Conservation (phyloP, 2,113 vertebrate species). For the Peromyscus maniculatus region DNA sequence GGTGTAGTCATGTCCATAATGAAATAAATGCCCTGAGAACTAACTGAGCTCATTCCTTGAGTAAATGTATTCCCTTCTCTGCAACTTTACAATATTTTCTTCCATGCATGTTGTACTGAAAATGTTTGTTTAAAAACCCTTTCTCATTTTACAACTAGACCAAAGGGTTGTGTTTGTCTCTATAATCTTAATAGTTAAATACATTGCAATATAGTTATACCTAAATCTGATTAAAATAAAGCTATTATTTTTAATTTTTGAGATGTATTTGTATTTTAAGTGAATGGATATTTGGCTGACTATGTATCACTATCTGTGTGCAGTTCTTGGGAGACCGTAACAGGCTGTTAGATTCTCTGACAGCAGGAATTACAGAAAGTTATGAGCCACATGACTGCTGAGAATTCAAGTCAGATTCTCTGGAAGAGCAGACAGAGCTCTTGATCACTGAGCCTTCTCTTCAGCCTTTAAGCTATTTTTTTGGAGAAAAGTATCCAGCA, state of each 20-base stretch:
- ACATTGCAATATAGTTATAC: background rate
- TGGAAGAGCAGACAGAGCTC: background rate
- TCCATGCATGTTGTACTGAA: background rate
- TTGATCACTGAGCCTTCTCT: background rate
- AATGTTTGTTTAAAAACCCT: constrained; percentile 18
- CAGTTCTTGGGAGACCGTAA: background rate
- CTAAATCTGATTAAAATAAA: background rate
- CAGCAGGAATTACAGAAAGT: background rate
- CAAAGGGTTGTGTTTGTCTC: background rate
- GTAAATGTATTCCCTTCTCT: background rate
- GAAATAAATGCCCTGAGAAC: background rate
- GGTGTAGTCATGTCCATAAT: background rate
- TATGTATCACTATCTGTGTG: background rate
- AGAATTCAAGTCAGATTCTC: background rate
- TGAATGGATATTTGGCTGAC: background rate
- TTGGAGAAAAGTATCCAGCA: background rate
- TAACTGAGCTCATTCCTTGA: background rate
- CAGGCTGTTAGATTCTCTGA: background rate
- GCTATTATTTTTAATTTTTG: background rate
- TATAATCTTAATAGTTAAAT: background rate
- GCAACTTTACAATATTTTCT: background rate
- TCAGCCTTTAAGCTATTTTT: background rate
- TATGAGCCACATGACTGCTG: background rate
- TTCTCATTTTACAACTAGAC: background rate
- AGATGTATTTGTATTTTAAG: background rate